Evolutionary conservation across 2,888 invertebrate genomes (phyloP).

Genomic region (Chalcis sispes): DNA sequence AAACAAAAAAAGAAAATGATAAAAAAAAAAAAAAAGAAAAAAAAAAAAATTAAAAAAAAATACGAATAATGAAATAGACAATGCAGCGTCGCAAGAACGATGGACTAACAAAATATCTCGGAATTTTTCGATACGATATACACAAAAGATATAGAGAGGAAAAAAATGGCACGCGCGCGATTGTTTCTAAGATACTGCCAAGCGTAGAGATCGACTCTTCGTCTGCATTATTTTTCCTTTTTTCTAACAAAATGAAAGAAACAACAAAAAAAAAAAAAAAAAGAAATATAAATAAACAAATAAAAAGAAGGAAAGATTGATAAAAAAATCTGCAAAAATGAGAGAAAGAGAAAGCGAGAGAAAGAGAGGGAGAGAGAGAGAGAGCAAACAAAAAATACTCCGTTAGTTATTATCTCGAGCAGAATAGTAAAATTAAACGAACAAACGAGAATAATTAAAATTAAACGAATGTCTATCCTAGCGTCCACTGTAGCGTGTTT

Average conservation of each 20-base stretch:
- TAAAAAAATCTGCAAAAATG: too few species aligned
- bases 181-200: slow-evolving; percentile 73
- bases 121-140: too few species aligned
- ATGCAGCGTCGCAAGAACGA: not conserved
- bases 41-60: slow-evolving; percentile 28
- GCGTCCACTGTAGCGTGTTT: too few species aligned
- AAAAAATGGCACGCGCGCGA: slow-evolving; percentile 58
- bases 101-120: too few species aligned
- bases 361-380: not conserved
- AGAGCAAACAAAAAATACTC: too few species aligned
- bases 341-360: too few species aligned
- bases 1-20: slow-evolving; percentile 18
- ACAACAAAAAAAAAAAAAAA: slow-evolving; percentile 1
- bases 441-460: too few species aligned
- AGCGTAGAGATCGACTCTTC: slow-evolving; percentile 68
- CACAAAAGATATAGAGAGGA: slow-evolving; percentile 30
- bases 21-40: slow-evolving; percentile 1
- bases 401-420: too few species aligned
- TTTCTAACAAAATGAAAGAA: slow-evolving; percentile 56
- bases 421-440: too few species aligned
- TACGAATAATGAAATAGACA: not conserved
- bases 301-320: too few species aligned
- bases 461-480: too few species aligned
- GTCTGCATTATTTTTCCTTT: slow-evolving; percentile 59
- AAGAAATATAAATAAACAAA: not conserved